phyloP scores from a whole-genome alignment of 1,140 invertebrate genomes.

The Myzus persicae region DNA sequence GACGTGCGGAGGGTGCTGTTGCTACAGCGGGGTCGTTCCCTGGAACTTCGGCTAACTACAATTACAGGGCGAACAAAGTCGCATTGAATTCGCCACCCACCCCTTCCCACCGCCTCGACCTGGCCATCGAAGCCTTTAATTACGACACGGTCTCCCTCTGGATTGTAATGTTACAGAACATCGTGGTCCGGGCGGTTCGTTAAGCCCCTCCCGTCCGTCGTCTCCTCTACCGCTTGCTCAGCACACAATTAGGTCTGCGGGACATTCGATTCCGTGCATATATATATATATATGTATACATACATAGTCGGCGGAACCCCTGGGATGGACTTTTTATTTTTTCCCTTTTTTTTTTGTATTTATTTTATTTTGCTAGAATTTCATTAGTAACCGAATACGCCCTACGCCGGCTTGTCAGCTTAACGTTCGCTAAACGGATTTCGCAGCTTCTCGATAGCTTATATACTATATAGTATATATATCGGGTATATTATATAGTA shows the following conservation, averaged over 20 bases:
- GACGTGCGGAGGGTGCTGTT: background rate
- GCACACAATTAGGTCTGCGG: slow-evolving; percentile 44
- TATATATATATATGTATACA: background rate
- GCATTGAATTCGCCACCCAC: background rate
- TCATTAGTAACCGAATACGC: slow-evolving; percentile 49
- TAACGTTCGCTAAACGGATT: slow-evolving; percentile 40
- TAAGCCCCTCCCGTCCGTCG: background rate
- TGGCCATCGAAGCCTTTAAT: slow-evolving; percentile 54
- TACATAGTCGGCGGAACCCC: background rate
- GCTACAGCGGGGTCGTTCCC: background rate
- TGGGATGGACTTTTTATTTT: slow-evolving; percentile 40
- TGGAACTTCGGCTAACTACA: slow-evolving; percentile 25
- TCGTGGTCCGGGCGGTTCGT: slow-evolving; percentile 35
- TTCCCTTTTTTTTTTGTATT: background rate
- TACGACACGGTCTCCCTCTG: slow-evolving; percentile 36
- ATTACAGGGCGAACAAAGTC: slow-evolving; percentile 55
- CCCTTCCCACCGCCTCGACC: background rate
- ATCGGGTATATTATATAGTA: slow-evolving; percentile 19
- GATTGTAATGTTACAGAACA: slow-evolving; percentile 36
- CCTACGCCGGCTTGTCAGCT: slow-evolving; percentile 18
- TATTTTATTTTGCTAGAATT: slow-evolving; percentile 35
- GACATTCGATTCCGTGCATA: slow-evolving; percentile 38
- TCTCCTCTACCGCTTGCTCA: background rate
- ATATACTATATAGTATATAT: background rate
- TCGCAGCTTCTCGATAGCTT: slow-evolving; percentile 26